Evolutionary conservation across 1,140 invertebrate species (phyloP).

Genomic region (Heliconius congener): DNA sequence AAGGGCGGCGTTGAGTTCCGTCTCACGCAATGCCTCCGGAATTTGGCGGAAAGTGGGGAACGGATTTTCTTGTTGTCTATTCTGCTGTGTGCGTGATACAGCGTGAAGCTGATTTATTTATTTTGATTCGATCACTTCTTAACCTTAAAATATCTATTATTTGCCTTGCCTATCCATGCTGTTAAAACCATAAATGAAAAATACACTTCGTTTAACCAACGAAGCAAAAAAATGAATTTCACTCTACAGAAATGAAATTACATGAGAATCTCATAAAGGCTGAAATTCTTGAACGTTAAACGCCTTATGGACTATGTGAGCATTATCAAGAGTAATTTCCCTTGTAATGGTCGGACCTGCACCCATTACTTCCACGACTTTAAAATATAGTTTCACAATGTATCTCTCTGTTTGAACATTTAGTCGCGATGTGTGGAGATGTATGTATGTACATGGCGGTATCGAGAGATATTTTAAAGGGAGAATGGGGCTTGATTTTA

Average conservation of each 20-base stretch:
- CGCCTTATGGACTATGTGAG: constrained; percentile 15
- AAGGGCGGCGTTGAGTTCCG: too few species aligned
- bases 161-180: too few species aligned
- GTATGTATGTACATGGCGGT: neutral
- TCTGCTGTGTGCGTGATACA: too few species aligned
- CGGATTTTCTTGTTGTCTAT: too few species aligned
- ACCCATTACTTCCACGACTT: constrained; percentile 12
- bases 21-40: too few species aligned
- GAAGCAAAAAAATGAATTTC: neutral
- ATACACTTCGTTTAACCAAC: neutral
- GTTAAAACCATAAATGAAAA: too few species aligned
- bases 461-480: too few species aligned
- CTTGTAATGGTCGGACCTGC: constrained; percentile 14
- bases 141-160: too few species aligned
- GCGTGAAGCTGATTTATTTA: too few species aligned
- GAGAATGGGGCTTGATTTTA: too few species aligned
- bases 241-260: neutral
- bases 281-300: constrained; percentile 8
- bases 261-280: constrained; percentile 6
- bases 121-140: too few species aligned
- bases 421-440: neutral
- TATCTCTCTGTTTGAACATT: constrained; percentile 8
- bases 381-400: constrained; percentile 14
- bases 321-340: constrained; percentile 19
- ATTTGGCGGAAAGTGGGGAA: too few species aligned